Percentiles rank a stretch among this genome's conserved stretches.
Evolutionary conservation across 2,797 vertebrate genomes (phyloP).

Genomic region (Tauraco hartlaubi): DNA sequence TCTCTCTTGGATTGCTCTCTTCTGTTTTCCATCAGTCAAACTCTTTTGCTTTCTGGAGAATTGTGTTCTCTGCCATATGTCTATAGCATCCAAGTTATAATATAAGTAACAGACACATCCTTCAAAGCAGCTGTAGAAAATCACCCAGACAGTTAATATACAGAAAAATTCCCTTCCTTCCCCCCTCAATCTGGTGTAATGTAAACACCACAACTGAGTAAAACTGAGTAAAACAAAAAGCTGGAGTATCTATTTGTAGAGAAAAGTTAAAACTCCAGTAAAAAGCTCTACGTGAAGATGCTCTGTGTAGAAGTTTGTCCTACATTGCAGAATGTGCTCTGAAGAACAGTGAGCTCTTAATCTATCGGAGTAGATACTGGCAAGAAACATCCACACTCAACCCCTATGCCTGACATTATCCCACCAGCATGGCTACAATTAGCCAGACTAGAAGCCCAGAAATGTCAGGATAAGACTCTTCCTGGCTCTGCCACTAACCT

Average conservation of each 20-base stretch:
- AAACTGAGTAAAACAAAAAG: constrained; percentile 18
- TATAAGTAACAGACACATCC: constrained; percentile 57
- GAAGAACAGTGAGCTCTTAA: not conserved
- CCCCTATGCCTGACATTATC: not conserved
- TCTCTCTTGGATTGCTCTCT: constrained; percentile 45
- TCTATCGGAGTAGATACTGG: not conserved
- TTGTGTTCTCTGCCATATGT: constrained; percentile 42
- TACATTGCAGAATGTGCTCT: not conserved
- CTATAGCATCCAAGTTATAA: constrained; percentile 49
- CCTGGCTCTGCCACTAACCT: not conserved
- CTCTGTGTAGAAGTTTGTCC: not conserved
- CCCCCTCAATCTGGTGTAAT: constrained; percentile 41
- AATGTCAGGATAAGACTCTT: not conserved
- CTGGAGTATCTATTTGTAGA: not conserved
- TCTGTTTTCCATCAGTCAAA: constrained; percentile 68
- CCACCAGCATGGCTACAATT: not conserved
- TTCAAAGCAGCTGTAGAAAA: constrained; percentile 71
- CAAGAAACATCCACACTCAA: not conserved
- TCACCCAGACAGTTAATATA: constrained; percentile 64
- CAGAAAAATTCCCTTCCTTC: constrained; percentile 43
- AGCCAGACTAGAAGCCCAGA: not conserved
- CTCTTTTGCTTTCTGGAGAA: constrained; percentile 51
- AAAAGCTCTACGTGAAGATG: not conserved
- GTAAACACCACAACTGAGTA: constrained; percentile 55
- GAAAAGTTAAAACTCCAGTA: not conserved